Evolutionary conservation across 2,797 vertebrate genomes (phyloP).

Genomic region (Scolopax rusticola): DNA sequence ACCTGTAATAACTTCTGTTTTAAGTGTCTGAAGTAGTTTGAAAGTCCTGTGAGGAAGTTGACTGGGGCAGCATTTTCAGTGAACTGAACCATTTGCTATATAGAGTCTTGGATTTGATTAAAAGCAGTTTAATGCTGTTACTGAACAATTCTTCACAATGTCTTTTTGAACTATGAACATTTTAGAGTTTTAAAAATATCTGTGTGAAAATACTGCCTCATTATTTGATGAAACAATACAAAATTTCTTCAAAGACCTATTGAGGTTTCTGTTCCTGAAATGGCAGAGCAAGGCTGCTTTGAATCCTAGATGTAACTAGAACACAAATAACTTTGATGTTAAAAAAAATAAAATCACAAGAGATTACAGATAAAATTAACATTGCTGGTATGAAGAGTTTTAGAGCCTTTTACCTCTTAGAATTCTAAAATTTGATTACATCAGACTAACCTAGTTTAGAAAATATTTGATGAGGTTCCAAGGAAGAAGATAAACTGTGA

Average conservation of each 20-base stretch:
- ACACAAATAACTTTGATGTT: neutral
- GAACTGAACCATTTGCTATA: neutral
- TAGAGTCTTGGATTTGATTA: neutral
- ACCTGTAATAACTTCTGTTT: neutral
- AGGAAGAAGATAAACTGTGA: neutral
- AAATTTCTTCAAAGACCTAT: neutral
- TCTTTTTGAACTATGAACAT: neutral
- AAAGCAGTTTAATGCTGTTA: neutral
- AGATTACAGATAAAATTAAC: neutral
- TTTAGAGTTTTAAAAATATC: neutral
- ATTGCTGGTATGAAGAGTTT: neutral
- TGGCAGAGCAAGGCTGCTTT: neutral
- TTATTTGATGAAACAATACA: neutral
- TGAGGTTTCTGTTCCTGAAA: neutral
- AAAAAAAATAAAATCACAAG: neutral
- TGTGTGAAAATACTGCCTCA: neutral
- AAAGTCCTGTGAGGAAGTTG: neutral
- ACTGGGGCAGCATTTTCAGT: neutral
- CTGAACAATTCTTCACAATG: neutral
- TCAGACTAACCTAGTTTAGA: constrained; percentile 15
- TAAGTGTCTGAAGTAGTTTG: neutral
- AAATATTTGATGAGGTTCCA: neutral
- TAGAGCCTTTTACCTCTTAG: neutral
- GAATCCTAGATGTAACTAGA: constrained; percentile 9
- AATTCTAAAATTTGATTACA: constrained; percentile 13